Conservation (phyloP, 2,888 invertebrate species). For the Euplagia quadripunctaria region DNA sequence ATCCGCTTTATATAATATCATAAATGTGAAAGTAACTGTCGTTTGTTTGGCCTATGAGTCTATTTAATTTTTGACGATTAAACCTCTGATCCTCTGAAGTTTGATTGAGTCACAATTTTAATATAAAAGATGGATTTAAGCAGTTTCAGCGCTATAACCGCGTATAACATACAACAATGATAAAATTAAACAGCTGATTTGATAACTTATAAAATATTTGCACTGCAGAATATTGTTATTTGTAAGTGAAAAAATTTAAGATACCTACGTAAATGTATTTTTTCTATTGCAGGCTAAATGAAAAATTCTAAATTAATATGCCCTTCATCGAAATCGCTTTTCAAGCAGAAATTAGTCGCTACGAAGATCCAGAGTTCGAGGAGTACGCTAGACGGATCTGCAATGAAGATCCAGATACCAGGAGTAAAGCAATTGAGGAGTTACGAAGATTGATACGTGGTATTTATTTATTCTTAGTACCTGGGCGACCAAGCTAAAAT, state of each 20-base stretch:
- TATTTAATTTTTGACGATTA: not conserved
- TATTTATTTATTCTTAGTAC: constrained; percentile 37
- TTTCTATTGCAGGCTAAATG: constrained; percentile 5
- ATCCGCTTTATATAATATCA: not conserved
- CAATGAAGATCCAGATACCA: constrained; percentile 73
- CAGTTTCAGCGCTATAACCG: too few species aligned
- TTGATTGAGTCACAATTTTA: too few species aligned
- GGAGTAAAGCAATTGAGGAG: constrained; percentile 72
- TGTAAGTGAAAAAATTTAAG: not conserved
- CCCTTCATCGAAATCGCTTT: constrained; percentile 79
- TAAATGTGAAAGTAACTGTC: not conserved
- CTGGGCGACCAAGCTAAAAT: too few species aligned
- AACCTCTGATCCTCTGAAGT: too few species aligned
- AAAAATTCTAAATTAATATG: constrained; percentile 52
- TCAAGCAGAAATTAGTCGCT: constrained; percentile 79
- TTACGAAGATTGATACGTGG: constrained; percentile 79
- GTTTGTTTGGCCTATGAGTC: not conserved
- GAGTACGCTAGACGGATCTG: constrained; percentile 76
- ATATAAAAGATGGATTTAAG: too few species aligned
- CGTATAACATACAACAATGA: too few species aligned
- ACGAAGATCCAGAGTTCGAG: constrained; percentile 79
- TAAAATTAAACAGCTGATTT: too few species aligned
- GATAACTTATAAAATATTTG: too few species aligned
- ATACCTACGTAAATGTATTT: not conserved
- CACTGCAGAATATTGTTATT: not conserved